Evolutionary conservation across 2,888 invertebrate species (phyloP), one percentile per base, ranked within the genome.

Genomic region (Ditula angustiorana): DNA sequence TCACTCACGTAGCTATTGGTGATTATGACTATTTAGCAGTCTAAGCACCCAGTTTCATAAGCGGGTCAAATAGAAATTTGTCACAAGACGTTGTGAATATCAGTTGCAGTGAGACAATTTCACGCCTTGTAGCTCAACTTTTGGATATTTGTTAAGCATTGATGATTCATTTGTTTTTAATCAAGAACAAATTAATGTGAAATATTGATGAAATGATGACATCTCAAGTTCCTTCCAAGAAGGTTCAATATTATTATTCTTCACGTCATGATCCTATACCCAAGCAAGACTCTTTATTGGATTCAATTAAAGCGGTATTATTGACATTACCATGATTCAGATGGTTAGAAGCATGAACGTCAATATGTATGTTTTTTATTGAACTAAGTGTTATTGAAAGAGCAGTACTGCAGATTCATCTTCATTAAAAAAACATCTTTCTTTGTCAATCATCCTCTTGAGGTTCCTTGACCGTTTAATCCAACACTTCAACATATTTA

Each of bases 41-140:
- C 19, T 28, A 2, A 49, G 44, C 57, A 63, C 57, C 41, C 33
- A 63, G 19, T 62, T 56, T 33, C 57, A 44, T 44, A 50, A 63
- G 57, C 33, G 41, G 30, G 41, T 30, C 30, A 44, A 53, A 57
- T 44, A 50, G 8, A 33, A 50, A 63, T 63, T 63, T 57, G 62
- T 50, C 50, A 44, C 62, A 57, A 49, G 11, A 24, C 19, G 26
- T 13, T 37, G 46, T 21, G 28, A 57, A 50, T 0, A 55, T 56
- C 37, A 26, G 13, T 37, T 26, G 37, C 49, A 13, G 37, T 28
- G 26, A 7, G 37, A 26, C 28, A 24, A 24, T 55, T 55, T 61
- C 35, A 46, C 23, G 53, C 46, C 46, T 44, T 24, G 24, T 2
- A 60, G 41, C n/a, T 24, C 10, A 52, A 47, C 35, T 16, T 47